Conservation (phyloP, 2,888 invertebrate species). For the Catocala fraxini region DNA sequence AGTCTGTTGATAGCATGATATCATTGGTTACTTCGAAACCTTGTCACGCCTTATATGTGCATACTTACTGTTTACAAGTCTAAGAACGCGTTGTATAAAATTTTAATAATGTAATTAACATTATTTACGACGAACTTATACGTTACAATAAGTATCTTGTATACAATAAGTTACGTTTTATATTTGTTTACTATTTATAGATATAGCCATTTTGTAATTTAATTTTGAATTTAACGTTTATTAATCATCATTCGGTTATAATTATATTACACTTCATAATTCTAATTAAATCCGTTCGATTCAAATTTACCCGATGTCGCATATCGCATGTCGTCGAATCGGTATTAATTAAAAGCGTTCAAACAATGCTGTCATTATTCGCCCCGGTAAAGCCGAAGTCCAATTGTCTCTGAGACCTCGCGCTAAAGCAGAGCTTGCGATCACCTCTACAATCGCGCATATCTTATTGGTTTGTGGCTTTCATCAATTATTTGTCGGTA, state of each 20-base stretch:
- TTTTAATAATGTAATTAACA: constrained; percentile 2
- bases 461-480: constrained; percentile 31
- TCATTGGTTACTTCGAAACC: constrained; percentile 66
- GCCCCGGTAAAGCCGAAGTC: constrained; percentile 58
- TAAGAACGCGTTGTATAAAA: constrained; percentile 26
- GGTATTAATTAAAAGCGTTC: constrained; percentile 78
- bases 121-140: constrained; percentile 3
- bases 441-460: constrained; percentile 22
- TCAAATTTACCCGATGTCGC: constrained; percentile 58
- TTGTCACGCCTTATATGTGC: constrained; percentile 66
- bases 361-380: constrained; percentile 75
- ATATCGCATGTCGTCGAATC: constrained; percentile 68
- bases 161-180: not conserved
- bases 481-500: constrained; percentile 34
- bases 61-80: constrained; percentile 34
- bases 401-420: constrained; percentile 55
- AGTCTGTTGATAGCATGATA: constrained; percentile 59
- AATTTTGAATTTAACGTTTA: no score
- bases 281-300: constrained; percentile 44
- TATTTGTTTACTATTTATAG: not conserved
- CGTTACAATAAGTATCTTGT: not conserved
- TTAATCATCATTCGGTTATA: no score
- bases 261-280: not conserved
- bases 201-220: no score
- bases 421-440: constrained; percentile 34